These are phyloP conservation scores for Hepsetus odoe DNA, from an alignment of 2,113 vertebrate genomes.

Conservation along the genomic window DNA sequence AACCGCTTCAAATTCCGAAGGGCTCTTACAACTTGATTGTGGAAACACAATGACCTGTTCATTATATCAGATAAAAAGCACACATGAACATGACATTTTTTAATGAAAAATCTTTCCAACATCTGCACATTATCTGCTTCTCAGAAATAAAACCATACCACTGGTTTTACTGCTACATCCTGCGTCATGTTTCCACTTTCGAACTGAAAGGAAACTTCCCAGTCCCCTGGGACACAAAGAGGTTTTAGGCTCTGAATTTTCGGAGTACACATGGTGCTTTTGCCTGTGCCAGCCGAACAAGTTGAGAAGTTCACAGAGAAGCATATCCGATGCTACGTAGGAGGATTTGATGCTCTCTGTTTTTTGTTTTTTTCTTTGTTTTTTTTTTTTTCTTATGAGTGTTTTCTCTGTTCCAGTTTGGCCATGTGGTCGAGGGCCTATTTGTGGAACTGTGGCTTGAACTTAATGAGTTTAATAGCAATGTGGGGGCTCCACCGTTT, in stretches of 20 bases:
- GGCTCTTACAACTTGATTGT: no score
- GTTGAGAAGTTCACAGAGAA: slow-evolving; percentile 44
- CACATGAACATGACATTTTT: not conserved
- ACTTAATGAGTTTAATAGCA: slow-evolving; percentile 56
- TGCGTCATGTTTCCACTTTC: not conserved
- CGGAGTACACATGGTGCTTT: slow-evolving; percentile 9
- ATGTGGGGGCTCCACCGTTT: slow-evolving; percentile 65
- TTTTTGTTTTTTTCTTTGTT: no score
- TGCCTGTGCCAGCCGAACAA: slow-evolving; percentile 29
- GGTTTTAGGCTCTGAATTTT: not conserved
- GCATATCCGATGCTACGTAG: slow-evolving; percentile 1
- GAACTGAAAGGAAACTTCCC: not conserved
- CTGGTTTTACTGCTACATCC: not conserved
- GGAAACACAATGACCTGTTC: no score
- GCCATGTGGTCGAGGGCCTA: slow-evolving; percentile 31
- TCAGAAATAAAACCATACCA: not conserved
- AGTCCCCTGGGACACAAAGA: not conserved
- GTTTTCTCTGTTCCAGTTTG: no score
- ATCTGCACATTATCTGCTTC: not conserved
- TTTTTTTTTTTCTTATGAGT: no score
- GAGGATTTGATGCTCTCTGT: slow-evolving; percentile 1
- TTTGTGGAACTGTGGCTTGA: slow-evolving; percentile 37
- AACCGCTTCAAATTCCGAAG: no score
- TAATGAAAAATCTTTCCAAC: not conserved
- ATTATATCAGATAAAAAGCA: no score